phyloP scores from a whole-genome alignment of 2,797 vertebrate genomes.

The Darevskia nairensis region DNA sequence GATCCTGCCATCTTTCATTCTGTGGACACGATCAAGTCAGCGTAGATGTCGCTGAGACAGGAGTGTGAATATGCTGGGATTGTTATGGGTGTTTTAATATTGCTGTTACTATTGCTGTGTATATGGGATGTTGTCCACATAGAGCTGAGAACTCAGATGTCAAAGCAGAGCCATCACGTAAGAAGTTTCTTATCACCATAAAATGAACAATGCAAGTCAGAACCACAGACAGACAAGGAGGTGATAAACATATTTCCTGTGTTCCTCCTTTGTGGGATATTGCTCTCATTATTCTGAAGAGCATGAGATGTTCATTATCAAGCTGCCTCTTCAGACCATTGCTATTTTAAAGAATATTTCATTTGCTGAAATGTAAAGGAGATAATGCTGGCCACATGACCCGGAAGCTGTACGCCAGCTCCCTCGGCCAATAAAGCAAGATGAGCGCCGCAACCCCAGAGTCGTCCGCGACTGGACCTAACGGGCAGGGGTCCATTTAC shows the following conservation, averaged over 20 bases:
- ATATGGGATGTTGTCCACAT: background rate
- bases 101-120: too few relatives aligned
- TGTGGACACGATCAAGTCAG: too few relatives aligned
- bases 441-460: too few relatives aligned
- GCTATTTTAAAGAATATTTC: background rate
- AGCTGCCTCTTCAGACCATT: background rate
- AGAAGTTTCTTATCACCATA: background rate
- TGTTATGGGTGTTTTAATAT: background rate
- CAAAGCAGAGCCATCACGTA: background rate
- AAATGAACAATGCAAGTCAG: background rate
- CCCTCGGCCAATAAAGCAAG: too few relatives aligned
- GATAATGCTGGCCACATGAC: background rate
- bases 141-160: background rate
- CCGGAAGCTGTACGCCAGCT: too few relatives aligned
- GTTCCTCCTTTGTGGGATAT: background rate
- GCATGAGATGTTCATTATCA: background rate
- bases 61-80: too few relatives aligned
- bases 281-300: slow-evolving; percentile 22
- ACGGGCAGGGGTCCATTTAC: too few relatives aligned
- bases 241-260: background rate
- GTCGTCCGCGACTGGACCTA: too few relatives aligned
- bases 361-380: background rate
- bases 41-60: too few relatives aligned
- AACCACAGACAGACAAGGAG: slow-evolving; percentile 37
- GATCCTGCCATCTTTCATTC: too few relatives aligned